Conservation (phyloP, 1,140 invertebrate genomes). For the fruit fly (Drosophila melanogaster) region DNA sequence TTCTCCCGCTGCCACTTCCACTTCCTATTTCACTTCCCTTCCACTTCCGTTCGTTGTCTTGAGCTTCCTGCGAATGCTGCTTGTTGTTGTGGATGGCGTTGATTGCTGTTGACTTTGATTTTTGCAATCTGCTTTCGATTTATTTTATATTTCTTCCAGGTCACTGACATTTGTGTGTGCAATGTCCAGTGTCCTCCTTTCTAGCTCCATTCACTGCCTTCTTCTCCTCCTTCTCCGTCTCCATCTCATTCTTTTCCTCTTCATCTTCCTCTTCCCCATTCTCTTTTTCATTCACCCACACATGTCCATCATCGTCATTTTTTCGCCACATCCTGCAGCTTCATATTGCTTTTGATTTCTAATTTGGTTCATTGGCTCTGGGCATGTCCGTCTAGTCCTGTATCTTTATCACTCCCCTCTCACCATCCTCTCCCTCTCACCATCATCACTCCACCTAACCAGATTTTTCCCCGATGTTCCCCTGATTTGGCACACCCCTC, state of each 20-base stretch:
- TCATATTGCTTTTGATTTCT: conserved; percentile 61
- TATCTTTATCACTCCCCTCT: background rate
- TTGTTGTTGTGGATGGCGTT: conserved; percentile 50
- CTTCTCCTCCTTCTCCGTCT: background rate
- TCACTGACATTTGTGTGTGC: conserved; percentile 65
- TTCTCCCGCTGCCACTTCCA: conserved; percentile 2
- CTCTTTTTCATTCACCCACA: conserved; percentile 7
- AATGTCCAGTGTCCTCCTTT: conserved; percentile 40
- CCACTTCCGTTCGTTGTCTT: conserved; percentile 31
- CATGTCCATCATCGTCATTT: conserved; percentile 34
- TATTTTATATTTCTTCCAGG: conserved; percentile 77
- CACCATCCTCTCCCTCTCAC: no score
- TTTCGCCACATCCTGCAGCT: conserved; percentile 21
- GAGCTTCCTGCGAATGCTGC: conserved; percentile 5
- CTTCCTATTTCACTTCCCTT: conserved; percentile 1
- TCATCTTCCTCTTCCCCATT: no score
- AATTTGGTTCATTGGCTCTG: conserved; percentile 72
- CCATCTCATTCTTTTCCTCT: background rate
- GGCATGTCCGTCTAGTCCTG: conserved; percentile 7
- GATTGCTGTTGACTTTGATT: conserved; percentile 82
- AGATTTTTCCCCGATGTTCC: background rate
- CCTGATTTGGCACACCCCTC: background rate
- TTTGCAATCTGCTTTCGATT: conserved; percentile 78
- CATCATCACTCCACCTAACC: no score
- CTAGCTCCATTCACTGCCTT: background rate